phyloP scores from a whole-genome alignment of 2,113 vertebrate genomes.

The Silurus asotus region DNA sequence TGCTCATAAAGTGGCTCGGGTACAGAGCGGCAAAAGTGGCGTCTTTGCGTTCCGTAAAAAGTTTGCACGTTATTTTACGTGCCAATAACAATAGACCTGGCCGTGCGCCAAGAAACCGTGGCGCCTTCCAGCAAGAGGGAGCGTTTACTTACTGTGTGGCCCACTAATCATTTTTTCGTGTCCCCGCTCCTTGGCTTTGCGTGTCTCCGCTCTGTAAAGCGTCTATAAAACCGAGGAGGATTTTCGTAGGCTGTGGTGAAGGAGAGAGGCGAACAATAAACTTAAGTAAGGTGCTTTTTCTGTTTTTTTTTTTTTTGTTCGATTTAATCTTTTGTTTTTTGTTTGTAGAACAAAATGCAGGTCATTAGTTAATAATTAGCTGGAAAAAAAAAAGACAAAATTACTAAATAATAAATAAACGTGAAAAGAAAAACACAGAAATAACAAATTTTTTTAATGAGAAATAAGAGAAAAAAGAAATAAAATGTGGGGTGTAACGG shows the following conservation, averaged over 20 bases:
- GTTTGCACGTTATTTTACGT: slow-evolving; percentile 26
- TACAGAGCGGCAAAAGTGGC: slow-evolving; percentile 19
- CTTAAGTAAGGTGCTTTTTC: slow-evolving; percentile 50
- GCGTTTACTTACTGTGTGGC: slow-evolving; percentile 11
- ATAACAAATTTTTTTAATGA: too few species aligned
- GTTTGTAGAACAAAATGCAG: too few species aligned
- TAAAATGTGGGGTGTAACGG: too few species aligned
- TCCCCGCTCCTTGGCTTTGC: background rate
- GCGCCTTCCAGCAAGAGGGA: background rate
- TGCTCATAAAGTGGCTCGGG: slow-evolving; percentile 39
- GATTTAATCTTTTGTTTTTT: too few species aligned
- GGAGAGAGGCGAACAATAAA: slow-evolving; percentile 38
- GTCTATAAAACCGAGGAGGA: background rate
- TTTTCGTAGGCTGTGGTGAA: slow-evolving; percentile 22
- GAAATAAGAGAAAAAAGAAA: too few species aligned
- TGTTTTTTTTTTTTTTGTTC: too few species aligned
- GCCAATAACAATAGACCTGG: slow-evolving; percentile 30
- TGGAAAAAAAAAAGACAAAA: too few species aligned
- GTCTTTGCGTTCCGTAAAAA: slow-evolving; percentile 31
- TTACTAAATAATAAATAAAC: too few species aligned
- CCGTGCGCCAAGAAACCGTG: slow-evolving; percentile 21
- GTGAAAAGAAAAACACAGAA: too few species aligned
- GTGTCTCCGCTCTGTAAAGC: background rate
- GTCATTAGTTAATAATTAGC: too few species aligned
- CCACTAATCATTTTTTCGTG: slow-evolving; percentile 24